Conservation (phyloP, 92 coral and sea anemone genomes). For the Actinostola sp. region DNA sequence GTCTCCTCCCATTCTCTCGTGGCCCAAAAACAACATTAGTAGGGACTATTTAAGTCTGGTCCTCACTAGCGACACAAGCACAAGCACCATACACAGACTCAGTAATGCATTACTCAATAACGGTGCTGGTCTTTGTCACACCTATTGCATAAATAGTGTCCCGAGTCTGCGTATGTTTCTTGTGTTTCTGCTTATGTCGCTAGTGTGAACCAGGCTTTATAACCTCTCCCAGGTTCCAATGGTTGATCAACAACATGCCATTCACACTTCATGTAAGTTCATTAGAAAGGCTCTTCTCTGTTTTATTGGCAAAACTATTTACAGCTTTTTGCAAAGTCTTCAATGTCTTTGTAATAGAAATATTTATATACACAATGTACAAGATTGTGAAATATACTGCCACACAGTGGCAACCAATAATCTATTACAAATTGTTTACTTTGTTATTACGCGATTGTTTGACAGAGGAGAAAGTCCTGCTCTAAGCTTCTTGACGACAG, state of each 20-base stretch:
- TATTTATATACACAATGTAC: constrained; percentile 34
- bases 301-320: constrained; percentile 33
- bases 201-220: too few species aligned
- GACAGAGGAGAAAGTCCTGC: constrained; percentile 46
- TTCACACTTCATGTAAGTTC: neutral
- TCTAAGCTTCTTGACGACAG: constrained; percentile 46
- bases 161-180: too few species aligned
- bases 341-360: constrained; percentile 36
- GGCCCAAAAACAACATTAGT: too few species aligned
- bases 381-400: constrained; percentile 14
- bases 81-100: too few species aligned
- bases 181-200: too few species aligned
- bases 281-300: neutral
- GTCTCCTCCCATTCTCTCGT: too few species aligned
- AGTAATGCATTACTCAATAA: too few species aligned
- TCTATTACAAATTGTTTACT: constrained; percentile 24
- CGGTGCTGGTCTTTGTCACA: too few species aligned
- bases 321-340: constrained; percentile 1
- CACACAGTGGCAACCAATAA: constrained; percentile 23
- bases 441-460: constrained; percentile 5
- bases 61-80: too few species aligned
- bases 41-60: too few species aligned
- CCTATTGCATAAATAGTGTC: too few species aligned
- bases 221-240: too few species aligned
- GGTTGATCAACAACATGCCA: neutral